Percentiles rank a stretch among this genome's conserved stretches.
These are phyloP conservation scores for Drosophila eugracilis DNA, from an alignment of 1,140 invertebrate genomes.

Conservation along the genomic window DNA sequence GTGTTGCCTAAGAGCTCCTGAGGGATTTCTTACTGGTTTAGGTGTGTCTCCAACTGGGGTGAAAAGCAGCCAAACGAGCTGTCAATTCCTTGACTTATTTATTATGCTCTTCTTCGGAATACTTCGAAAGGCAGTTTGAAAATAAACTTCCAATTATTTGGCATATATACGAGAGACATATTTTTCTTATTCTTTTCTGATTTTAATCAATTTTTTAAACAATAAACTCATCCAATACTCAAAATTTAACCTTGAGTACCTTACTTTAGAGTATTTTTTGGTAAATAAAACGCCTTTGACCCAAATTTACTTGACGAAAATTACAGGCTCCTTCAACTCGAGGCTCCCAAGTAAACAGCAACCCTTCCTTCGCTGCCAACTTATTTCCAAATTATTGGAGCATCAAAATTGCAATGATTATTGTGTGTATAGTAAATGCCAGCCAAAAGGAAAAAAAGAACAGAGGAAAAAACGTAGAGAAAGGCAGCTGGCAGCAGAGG, in stretches of 20 bases:
- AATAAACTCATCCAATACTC: no score
- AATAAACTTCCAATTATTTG: no score
- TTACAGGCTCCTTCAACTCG: slow-evolving; percentile 20
- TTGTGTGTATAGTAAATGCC: slow-evolving; percentile 60
- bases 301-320: slow-evolving; percentile 18
- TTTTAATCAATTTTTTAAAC: no score
- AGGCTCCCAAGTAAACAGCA: slow-evolving; percentile 43
- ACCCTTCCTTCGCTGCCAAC: slow-evolving; percentile 58
- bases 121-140: no score
- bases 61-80: slow-evolving; percentile 23
- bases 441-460: slow-evolving; percentile 3
- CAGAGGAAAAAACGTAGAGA: slow-evolving; percentile 11
- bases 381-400: slow-evolving; percentile 82
- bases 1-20: slow-evolving; percentile 40
- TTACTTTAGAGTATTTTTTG: background rate
- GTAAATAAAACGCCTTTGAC: slow-evolving; percentile 41
- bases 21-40: slow-evolving; percentile 27
- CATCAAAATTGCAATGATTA: slow-evolving; percentile 83
- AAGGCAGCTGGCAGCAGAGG: slow-evolving; percentile 14
- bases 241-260: background rate
- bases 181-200: no score
- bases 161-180: no score
- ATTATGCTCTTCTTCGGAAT: slow-evolving; percentile 9
- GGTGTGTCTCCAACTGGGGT: slow-evolving; percentile 3
- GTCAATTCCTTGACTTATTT: slow-evolving; percentile 24